phyloP scores from a whole-genome alignment of 2,888 invertebrate genomes.

The Dascillus cervinus region DNA sequence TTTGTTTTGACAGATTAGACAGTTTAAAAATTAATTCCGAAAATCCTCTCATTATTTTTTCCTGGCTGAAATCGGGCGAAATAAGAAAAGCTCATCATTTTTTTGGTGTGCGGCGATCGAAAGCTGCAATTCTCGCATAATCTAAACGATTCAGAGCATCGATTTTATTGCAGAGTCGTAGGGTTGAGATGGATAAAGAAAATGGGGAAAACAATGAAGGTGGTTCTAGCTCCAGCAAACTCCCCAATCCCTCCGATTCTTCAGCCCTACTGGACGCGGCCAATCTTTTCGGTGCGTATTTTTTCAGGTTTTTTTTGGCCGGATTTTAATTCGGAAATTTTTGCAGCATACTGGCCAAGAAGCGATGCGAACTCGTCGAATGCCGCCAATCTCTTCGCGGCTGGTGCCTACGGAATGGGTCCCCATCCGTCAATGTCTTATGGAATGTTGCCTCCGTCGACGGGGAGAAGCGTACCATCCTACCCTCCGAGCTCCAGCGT shows the following conservation, averaged over 20 bases:
- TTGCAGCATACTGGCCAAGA: slow-evolving; percentile 76
- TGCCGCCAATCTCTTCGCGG: slow-evolving; percentile 42
- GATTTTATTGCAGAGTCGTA: slow-evolving; percentile 22
- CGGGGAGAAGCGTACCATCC: slow-evolving; percentile 26
- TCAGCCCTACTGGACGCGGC: slow-evolving; percentile 74
- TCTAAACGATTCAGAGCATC: no score
- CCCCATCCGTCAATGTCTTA: slow-evolving; percentile 38
- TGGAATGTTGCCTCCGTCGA: slow-evolving; percentile 35
- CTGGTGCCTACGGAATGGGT: slow-evolving; percentile 37
- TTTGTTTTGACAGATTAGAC: no score
- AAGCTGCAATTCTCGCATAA: no score
- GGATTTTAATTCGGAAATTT: no score
- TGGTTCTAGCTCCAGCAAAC: slow-evolving; percentile 49
- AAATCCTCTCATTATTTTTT: no score
- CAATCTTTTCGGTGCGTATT: slow-evolving; percentile 37
- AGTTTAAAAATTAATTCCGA: no score
- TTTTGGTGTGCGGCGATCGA: no score
- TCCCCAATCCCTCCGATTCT: slow-evolving; percentile 46
- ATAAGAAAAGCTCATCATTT: no score
- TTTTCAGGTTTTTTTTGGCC: no score
- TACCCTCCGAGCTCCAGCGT: slow-evolving; percentile 22
- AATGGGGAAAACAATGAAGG: slow-evolving; percentile 58
- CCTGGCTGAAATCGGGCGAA: no score
- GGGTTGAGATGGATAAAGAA: slow-evolving; percentile 69
- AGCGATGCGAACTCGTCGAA: slow-evolving; percentile 46